phyloP scores from a whole-genome alignment of 2,113 vertebrate genomes.

The Pheucticus melanocephalus region DNA sequence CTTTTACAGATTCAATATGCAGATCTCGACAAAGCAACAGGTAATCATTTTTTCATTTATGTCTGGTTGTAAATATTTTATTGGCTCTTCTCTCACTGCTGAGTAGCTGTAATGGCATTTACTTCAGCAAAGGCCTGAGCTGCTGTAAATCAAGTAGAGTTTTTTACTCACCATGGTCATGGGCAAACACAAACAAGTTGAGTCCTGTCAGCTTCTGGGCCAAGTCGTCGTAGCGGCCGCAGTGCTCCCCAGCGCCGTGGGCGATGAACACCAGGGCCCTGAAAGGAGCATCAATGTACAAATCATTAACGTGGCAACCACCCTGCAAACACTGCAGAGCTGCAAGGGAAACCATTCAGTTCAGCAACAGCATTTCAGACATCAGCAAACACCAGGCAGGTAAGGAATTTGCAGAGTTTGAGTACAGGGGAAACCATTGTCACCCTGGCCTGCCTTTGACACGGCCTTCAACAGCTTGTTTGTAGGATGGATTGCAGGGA shows the following conservation, averaged over 20 bases:
- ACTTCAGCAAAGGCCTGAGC: background rate
- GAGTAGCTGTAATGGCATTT: constrained; percentile 8
- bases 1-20: background rate
- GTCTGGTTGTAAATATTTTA: background rate
- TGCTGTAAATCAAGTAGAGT: background rate
- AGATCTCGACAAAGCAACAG: background rate
- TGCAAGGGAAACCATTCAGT: background rate
- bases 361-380: background rate
- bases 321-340: background rate
- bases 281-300: constrained; percentile 32
- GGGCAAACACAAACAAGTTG: constrained; percentile 87
- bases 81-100: background rate
- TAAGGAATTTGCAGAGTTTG: background rate
- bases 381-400: background rate
- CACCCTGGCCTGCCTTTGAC: rapidly evolving
- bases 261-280: constrained; percentile 89
- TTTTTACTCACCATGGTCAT: constrained; percentile 90
- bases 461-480: background rate
- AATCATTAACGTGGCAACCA: background rate
- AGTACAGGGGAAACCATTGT: background rate
- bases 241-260: constrained; percentile 92
- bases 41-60: background rate
- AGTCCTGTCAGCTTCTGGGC: constrained; percentile 82
- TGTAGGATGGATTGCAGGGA: background rate
- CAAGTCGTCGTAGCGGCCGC: constrained; percentile 87